Evolutionary conservation across 2,113 vertebrate species (phyloP).

Genomic region (Istiophorus platypterus): DNA sequence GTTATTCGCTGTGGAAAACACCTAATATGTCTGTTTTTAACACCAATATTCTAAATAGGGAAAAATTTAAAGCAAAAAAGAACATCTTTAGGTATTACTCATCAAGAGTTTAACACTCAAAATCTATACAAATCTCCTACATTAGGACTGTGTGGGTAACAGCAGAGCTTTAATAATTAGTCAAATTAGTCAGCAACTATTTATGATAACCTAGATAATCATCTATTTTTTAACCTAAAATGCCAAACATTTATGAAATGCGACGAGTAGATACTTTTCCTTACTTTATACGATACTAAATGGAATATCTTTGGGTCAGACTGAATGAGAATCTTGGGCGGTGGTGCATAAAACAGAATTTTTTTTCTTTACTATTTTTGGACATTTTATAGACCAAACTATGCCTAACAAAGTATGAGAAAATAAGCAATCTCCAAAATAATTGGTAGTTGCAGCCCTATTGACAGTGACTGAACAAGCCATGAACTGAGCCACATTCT

Average conservation of each 20-base stretch:
- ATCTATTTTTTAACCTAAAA: not conserved
- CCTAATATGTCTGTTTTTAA: not conserved
- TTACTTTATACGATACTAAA: too few species aligned
- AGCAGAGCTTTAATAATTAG: too few species aligned
- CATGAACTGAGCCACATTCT: not conserved
- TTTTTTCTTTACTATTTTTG: not conserved
- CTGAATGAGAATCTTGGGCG: too few species aligned
- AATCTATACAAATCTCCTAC: not conserved
- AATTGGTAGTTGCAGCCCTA: not conserved
- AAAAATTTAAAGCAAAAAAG: not conserved
- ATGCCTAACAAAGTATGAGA: not conserved
- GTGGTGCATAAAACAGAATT: not conserved
- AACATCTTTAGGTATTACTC: not conserved
- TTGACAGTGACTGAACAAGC: not conserved
- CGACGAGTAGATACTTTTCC: too few species aligned
- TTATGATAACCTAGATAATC: not conserved
- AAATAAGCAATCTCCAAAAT: not conserved
- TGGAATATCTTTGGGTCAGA: too few species aligned
- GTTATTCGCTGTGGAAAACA: not conserved
- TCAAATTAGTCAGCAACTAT: too few species aligned
- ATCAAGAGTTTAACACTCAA: not conserved
- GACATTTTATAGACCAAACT: not conserved
- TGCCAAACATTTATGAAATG: too few species aligned
- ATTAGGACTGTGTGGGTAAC: not conserved
- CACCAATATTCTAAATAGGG: not conserved